phyloP scores from a whole-genome alignment of 2,888 invertebrate species.

The Oscheius sp. region DNA sequence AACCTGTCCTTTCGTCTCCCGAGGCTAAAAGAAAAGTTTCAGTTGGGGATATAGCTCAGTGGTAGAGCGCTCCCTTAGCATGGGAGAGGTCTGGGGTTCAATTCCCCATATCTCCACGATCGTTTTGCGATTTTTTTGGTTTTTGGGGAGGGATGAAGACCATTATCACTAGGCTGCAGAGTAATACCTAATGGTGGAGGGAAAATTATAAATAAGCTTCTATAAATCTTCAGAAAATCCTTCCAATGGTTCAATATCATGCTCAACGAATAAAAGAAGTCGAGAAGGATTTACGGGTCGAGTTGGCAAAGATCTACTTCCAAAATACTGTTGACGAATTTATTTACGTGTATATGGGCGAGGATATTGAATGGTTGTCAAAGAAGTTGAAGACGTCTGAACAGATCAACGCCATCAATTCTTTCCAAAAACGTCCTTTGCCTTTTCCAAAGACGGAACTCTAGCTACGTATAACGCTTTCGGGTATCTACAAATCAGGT shows the following conservation, averaged over 20 bases:
- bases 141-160: neutral
- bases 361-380: conserved; percentile 54
- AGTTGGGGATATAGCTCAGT: conserved; percentile 55
- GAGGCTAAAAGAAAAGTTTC: too few relatives aligned
- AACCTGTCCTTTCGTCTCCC: too few relatives aligned
- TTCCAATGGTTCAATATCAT: conserved; percentile 54
- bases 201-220: neutral
- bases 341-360: conserved; percentile 58
- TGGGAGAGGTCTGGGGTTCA: conserved; percentile 53
- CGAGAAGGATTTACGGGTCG: conserved; percentile 52
- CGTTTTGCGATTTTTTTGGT: too few relatives aligned
- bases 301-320: conserved; percentile 60
- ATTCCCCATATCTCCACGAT: conserved; percentile 49
- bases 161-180: too few relatives aligned
- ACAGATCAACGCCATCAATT: conserved; percentile 35
- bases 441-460: conserved; percentile 20
- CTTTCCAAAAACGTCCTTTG: conserved; percentile 50
- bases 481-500: conserved; percentile 9
- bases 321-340: conserved; percentile 64
- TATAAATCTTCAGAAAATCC: conserved; percentile 58
- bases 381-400: conserved; percentile 43
- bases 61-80: conserved; percentile 58
- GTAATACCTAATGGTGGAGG: too few relatives aligned
- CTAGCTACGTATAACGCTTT: neutral
- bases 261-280: conserved; percentile 44